A percentile compares a stretch with the other conserved stretches of the same genome.
phyloP scores from a whole-genome alignment of 2,797 vertebrate species.

The Mallotus villosus region DNA sequence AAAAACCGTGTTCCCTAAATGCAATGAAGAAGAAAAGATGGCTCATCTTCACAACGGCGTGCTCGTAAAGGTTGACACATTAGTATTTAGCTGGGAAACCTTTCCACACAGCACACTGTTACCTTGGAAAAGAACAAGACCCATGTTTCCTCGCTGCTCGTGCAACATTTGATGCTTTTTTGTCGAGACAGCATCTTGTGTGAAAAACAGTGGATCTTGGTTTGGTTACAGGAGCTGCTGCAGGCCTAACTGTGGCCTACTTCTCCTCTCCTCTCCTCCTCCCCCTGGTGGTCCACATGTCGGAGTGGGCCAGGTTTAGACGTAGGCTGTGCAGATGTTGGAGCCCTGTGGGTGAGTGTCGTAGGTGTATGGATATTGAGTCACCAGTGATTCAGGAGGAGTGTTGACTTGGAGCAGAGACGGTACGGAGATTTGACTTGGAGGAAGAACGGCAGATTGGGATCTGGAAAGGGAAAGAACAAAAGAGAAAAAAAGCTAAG shows the following conservation, averaged over 20 bases:
- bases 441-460: slow-evolving; percentile 15
- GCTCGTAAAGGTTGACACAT: too few species aligned
- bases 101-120: not conserved
- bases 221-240: slow-evolving; percentile 60
- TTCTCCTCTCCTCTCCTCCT: slow-evolving; percentile 64
- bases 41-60: not conserved
- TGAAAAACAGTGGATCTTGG: slow-evolving; percentile 40
- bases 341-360: slow-evolving; percentile 27
- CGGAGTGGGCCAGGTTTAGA: slow-evolving; percentile 62
- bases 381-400: slow-evolving; percentile 45
- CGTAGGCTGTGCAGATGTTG: slow-evolving; percentile 69
- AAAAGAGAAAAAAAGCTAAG: slow-evolving; percentile 3
- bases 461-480: not conserved
- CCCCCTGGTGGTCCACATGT: slow-evolving; percentile 62
- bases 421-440: slow-evolving; percentile 13
- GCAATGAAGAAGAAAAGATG: not conserved
- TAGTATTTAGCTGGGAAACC: too few species aligned
- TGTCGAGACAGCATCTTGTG: slow-evolving; percentile 35
- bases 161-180: slow-evolving; percentile 47
- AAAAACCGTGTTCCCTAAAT: not conserved
- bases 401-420: slow-evolving; percentile 36
- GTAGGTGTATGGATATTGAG: slow-evolving; percentile 50
- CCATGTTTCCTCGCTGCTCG: not conserved
- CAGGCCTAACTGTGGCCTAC: slow-evolving; percentile 70
- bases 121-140: slow-evolving; percentile 23